phyloP scores from a whole-genome alignment of 2,113 vertebrate species.

The Apodemus sylvaticus region DNA sequence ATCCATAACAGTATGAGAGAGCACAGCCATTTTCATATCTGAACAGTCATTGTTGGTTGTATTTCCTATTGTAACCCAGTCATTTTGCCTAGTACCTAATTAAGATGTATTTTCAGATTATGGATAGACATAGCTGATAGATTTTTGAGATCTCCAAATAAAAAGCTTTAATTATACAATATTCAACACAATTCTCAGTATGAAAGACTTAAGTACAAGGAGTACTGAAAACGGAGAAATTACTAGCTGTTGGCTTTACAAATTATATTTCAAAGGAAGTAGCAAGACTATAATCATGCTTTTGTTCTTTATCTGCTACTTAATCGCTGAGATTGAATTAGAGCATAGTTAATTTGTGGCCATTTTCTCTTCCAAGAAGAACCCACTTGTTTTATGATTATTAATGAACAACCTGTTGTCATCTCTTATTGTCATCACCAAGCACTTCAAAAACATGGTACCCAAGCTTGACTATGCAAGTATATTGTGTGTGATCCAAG shows the following conservation, averaged over 20 bases:
- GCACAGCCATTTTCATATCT: neutral
- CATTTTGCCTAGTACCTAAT: neutral
- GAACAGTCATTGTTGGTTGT: neutral
- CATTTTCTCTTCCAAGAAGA: neutral
- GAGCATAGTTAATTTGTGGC: neutral
- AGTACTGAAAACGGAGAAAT: conserved; percentile 6
- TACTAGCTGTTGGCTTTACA: neutral
- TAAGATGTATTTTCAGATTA: neutral
- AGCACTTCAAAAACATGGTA: neutral
- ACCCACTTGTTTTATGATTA: neutral
- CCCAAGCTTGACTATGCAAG: neutral
- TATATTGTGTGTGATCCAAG: neutral
- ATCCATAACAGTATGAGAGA: neutral
- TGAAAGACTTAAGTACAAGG: neutral
- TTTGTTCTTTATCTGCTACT: neutral
- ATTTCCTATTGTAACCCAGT: neutral
- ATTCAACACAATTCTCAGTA: neutral
- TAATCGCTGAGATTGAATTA: neutral
- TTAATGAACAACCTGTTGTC: neutral
- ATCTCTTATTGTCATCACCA: neutral
- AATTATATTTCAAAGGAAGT: conserved; percentile 16
- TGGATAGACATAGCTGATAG: neutral
- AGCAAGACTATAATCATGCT: neutral
- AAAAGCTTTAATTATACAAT: neutral
- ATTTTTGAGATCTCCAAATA: neutral